Evolutionary conservation across 2,888 invertebrate species (phyloP).

Genomic region (Alitta virens): DNA sequence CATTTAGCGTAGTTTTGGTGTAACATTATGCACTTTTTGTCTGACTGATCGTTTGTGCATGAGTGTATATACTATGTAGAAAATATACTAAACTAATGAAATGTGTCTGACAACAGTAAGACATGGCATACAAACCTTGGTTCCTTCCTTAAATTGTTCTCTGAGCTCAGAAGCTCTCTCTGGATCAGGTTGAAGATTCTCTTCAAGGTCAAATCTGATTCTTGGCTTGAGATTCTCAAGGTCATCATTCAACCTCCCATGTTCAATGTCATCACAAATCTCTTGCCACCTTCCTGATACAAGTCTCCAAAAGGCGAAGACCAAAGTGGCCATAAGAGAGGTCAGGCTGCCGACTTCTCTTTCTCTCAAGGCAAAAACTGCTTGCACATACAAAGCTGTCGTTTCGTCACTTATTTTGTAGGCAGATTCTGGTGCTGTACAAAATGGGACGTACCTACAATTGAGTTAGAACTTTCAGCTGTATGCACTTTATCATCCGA

Average conservation of each 20-base stretch:
- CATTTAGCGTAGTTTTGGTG: no score
- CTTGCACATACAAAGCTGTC: slow-evolving; percentile 28
- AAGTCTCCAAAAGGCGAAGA: slow-evolving; percentile 29
- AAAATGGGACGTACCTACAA: slow-evolving; percentile 15
- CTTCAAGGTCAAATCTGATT: slow-evolving; percentile 2
- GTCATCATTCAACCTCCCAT: slow-evolving; percentile 11
- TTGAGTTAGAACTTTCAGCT: no score
- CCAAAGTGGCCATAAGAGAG: slow-evolving; percentile 29
- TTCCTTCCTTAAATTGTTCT: slow-evolving; percentile 32
- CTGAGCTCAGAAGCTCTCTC: slow-evolving; percentile 43
- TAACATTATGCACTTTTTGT: no score
- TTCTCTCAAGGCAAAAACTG: slow-evolving; percentile 30
- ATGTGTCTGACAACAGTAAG: no score
- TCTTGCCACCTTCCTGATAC: slow-evolving; percentile 27
- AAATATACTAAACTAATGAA: no score
- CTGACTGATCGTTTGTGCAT: no score
- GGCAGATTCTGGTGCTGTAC: slow-evolving; percentile 18
- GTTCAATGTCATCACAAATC: slow-evolving; percentile 30
- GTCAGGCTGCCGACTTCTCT: slow-evolving; percentile 26
- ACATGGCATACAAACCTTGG: no score
- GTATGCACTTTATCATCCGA: no score
- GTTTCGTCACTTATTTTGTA: slow-evolving; percentile 26
- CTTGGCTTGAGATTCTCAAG: not conserved
- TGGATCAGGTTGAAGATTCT: slow-evolving; percentile 33
- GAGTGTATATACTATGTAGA: no score